Conservation (phyloP, 2,888 invertebrate genomes). For the Trissonchulus sp. region DNA sequence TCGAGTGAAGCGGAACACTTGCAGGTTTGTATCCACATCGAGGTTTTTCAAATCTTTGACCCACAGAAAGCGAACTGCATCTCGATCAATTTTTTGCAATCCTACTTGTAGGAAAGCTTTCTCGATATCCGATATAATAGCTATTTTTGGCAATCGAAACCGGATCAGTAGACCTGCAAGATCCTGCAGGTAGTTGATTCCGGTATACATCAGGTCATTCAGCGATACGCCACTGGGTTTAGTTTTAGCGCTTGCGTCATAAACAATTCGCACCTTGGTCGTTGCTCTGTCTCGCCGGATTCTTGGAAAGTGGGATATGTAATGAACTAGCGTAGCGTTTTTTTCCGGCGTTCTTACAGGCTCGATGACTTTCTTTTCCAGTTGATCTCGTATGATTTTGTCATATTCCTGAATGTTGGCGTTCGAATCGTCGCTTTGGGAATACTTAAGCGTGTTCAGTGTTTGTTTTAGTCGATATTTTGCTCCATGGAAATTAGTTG, state of each 20-base stretch:
- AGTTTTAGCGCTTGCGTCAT: not conserved
- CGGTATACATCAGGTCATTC: not conserved
- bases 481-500: not conserved
- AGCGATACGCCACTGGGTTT: not conserved
- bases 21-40: conserved; percentile 33
- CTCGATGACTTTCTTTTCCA: not conserved
- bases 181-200: not conserved
- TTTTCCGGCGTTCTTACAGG: not conserved
- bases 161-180: not conserved
- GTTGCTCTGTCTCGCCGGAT: not conserved
- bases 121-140: conserved; percentile 34
- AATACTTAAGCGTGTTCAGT: not conserved
- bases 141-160: not conserved
- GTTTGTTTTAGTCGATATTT: not conserved
- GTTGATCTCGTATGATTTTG: not conserved
- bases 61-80: conserved; percentile 19
- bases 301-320: not conserved
- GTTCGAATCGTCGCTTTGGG: not conserved
- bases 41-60: not conserved
- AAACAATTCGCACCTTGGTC: not conserved
- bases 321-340: not conserved
- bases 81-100: conserved; percentile 33
- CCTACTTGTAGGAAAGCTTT: conserved; percentile 40
- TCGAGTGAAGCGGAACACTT: conserved; percentile 34
- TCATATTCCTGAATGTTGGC: not conserved